Evolutionary conservation across 1,140 invertebrate species (phyloP).

Genomic region (Lucilia cuprina): DNA sequence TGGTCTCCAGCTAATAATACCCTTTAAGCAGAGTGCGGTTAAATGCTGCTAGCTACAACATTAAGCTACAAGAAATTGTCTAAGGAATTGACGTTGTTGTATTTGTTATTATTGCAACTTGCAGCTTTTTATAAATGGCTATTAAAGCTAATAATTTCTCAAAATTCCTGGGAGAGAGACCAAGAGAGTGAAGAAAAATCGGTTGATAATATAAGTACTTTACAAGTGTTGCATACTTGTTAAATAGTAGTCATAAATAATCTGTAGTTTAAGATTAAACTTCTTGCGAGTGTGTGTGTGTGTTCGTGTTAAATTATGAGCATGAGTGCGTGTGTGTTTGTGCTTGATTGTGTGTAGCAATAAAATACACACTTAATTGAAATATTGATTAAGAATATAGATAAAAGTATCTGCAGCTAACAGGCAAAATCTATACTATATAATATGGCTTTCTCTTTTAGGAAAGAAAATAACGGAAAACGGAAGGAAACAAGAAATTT

Average conservation of each 20-base stretch:
- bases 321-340: background rate
- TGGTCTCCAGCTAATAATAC: too few relatives aligned
- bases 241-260: background rate
- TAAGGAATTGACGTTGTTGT: background rate
- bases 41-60: background rate
- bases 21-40: background rate
- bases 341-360: too few relatives aligned
- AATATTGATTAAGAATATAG: background rate
- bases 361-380: background rate
- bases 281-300: background rate
- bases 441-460: background rate
- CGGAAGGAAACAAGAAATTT: background rate
- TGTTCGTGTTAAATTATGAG: background rate
- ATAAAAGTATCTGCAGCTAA: background rate
- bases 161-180: background rate
- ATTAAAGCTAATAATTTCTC: background rate
- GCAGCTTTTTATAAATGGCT: background rate
- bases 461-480: background rate
- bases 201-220: background rate
- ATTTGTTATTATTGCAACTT: background rate
- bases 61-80: background rate
- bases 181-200: too few relatives aligned
- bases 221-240: too few relatives aligned
- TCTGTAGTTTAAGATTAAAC: background rate
- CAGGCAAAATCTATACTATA: background rate